Percentiles rank a stretch among this genome's conserved stretches.
phyloP scores from a whole-genome alignment of 1,140 invertebrate species.

The Planococcus citri region DNA sequence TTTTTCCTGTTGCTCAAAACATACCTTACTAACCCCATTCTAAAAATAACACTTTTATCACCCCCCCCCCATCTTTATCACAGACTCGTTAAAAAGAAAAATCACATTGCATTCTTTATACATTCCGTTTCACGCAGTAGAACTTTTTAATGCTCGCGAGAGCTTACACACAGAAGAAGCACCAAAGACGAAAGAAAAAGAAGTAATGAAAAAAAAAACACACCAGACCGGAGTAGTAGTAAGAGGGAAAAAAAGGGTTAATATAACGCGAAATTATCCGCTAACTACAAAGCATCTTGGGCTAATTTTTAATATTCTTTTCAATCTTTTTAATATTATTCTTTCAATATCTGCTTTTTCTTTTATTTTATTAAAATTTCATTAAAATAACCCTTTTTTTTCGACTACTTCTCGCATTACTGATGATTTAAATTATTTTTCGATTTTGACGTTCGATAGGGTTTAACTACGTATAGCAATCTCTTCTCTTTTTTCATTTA shows the following conservation, averaged over 20 bases:
- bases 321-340: constrained; percentile 20
- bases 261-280: not conserved
- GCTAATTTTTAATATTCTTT: constrained; percentile 20
- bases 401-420: not conserved
- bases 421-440: constrained; percentile 1
- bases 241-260: constrained; percentile 11
- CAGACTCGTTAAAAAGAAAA: not conserved
- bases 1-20: too few relatives aligned
- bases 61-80: too few relatives aligned
- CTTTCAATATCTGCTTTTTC: constrained; percentile 11
- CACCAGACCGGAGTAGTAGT: too few relatives aligned
- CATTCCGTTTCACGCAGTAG: constrained; percentile 4
- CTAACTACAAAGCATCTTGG: not conserved
- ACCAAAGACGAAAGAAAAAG: not conserved
- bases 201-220: not conserved
- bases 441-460: constrained; percentile 6
- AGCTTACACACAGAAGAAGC: not conserved
- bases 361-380: constrained; percentile 11
- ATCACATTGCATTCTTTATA: constrained; percentile 10
- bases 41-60: not conserved
- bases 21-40: constrained; percentile 13
- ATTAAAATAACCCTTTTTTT: constrained; percentile 16
- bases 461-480: too few relatives aligned
- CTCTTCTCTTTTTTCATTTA: too few relatives aligned
- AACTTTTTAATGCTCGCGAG: too few relatives aligned